phyloP scores from a whole-genome alignment of 2,113 vertebrate species.

The Rhegmatorhina hoffmannsi region DNA sequence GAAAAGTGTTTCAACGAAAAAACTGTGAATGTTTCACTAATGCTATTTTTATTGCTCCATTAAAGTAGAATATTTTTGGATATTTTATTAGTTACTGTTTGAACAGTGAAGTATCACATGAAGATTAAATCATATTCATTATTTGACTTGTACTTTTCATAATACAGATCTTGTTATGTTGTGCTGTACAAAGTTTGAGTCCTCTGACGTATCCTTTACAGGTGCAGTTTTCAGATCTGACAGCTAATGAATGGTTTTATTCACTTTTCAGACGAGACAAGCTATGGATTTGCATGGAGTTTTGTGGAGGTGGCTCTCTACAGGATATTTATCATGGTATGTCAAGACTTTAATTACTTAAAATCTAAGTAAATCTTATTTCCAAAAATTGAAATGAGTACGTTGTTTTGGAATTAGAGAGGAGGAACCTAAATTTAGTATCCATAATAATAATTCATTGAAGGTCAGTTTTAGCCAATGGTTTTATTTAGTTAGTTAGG shows the following conservation, averaged over 20 bases:
- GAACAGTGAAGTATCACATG: neutral
- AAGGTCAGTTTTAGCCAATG: neutral
- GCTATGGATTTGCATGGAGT: slow-evolving; percentile 99
- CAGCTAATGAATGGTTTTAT: slow-evolving; percentile 45
- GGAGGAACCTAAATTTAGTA: neutral
- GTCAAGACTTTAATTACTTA: slow-evolving; percentile 29
- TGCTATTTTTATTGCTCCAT: neutral
- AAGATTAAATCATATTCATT: neutral
- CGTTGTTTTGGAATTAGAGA: neutral
- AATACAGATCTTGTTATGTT: neutral
- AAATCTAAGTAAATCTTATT: slow-evolving; percentile 8
- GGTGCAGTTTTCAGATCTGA: neutral
- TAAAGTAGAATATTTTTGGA: neutral
- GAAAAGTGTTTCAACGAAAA: neutral
- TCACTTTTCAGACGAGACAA: slow-evolving; percentile 89
- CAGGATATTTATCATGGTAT: slow-evolving; percentile 94
- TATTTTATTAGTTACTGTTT: neutral
- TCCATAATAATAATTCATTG: neutral
- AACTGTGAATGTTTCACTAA: neutral
- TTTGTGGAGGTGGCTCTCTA: slow-evolving; percentile 91
- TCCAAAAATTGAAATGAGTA: slow-evolving; percentile 2
- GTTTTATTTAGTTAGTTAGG: neutral
- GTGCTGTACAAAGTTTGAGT: neutral
- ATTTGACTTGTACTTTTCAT: neutral
- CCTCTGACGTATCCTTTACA: neutral